These are phyloP conservation scores for Hiodon tergisus DNA, from an alignment of 2,113 vertebrate genomes.

Conservation along the genomic window DNA sequence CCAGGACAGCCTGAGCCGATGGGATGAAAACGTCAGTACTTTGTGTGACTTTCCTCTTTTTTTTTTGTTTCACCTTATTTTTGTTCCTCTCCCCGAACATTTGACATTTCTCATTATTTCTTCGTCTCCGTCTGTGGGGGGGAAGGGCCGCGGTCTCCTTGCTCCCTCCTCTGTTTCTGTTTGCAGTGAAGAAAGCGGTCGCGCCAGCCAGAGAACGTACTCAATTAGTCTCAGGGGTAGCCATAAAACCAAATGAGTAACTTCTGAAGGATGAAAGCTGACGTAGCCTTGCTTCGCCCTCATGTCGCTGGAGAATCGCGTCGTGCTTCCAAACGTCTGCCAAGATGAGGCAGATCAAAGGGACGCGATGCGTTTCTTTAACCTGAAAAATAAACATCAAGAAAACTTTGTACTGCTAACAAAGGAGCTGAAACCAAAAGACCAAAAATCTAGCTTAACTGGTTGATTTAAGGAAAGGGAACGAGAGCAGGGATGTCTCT, in stretches of 20 bases:
- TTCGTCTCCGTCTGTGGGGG: background rate
- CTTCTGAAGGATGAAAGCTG: background rate
- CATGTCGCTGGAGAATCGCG: background rate
- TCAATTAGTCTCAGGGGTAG: conserved; percentile 11
- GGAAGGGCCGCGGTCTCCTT: background rate
- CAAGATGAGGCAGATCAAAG: conserved; percentile 5
- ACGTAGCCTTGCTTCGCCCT: background rate
- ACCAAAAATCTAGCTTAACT: background rate
- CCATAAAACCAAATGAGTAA: background rate
- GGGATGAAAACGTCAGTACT: background rate
- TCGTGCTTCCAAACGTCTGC: background rate
- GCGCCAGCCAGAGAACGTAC: background rate
- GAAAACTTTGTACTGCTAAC: conserved; percentile 2
- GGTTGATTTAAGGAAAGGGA: background rate
- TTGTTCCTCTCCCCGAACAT: background rate
- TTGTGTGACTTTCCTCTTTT: background rate
- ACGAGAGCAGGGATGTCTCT: background rate
- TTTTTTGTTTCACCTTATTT: background rate
- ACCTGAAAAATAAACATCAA: conserved; percentile 4
- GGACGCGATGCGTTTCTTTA: background rate
- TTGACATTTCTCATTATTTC: background rate
- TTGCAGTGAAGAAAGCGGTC: background rate
- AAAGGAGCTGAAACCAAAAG: background rate
- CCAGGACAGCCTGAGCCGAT: background rate
- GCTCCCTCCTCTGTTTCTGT: background rate